phyloP scores from a whole-genome alignment of 2,888 invertebrate genomes.

The Onthophagus sagittarius region DNA sequence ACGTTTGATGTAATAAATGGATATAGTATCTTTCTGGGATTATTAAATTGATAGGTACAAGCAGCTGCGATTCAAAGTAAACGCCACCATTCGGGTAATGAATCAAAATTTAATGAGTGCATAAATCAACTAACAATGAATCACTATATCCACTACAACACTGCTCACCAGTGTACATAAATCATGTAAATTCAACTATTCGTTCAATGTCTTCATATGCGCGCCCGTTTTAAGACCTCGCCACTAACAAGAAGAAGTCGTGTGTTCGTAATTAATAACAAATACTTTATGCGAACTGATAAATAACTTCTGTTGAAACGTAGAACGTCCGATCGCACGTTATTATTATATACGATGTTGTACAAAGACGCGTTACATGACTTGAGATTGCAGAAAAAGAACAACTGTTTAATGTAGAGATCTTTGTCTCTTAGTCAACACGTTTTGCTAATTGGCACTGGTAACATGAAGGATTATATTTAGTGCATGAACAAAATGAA shows the following conservation, averaged over 20 bases:
- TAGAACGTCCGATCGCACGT: neutral
- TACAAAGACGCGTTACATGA: neutral
- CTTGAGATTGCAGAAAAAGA: neutral
- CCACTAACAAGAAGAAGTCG: neutral
- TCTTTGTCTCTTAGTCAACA: neutral
- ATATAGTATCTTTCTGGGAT: neutral
- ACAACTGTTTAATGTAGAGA: neutral
- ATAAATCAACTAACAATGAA: slow-evolving; percentile 11
- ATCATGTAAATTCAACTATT: slow-evolving; percentile 8
- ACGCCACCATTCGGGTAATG: slow-evolving; percentile 5
- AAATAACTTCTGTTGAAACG: neutral
- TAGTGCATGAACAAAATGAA: neutral
- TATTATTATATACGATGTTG: neutral
- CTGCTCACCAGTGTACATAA: neutral
- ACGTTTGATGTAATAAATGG: neutral
- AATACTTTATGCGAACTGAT: neutral
- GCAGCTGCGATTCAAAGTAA: neutral
- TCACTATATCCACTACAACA: slow-evolving; percentile 4
- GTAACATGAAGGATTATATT: neutral
- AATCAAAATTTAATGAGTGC: slow-evolving; percentile 5
- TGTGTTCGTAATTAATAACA: slow-evolving; percentile 1
- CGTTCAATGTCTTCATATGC: slow-evolving; percentile 8
- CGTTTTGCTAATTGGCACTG: neutral
- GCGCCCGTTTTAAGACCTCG: neutral
- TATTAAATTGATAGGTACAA: neutral